Conservation (phyloP, 2,113 vertebrate genomes). For the Bos taurus region ARS-UCD2.0 NC_037351.1:14768001-14768500, state of each 20-base stretch:
- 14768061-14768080: neutral
- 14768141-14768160: neutral
- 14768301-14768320: neutral
- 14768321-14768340: neutral
- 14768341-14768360: neutral
- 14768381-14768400: neutral
- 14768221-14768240: neutral
- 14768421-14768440: neutral
- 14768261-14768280: neutral
- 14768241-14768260: neutral
- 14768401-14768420: neutral
- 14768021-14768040: neutral
- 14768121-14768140: neutral
- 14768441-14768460: neutral
- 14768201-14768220: neutral
- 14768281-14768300: neutral
- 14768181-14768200: neutral
- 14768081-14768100: neutral
- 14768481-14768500: too few relatives aligned
- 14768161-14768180: neutral
- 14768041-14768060: neutral
- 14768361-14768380: neutral
- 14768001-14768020: neutral
- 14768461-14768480: neutral
- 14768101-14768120: neutral